Percentiles rank a stretch among this genome's conserved stretches.
Evolutionary conservation across 2,797 vertebrate species (phyloP).

Genomic region (Propithecus deckenii): DNA sequence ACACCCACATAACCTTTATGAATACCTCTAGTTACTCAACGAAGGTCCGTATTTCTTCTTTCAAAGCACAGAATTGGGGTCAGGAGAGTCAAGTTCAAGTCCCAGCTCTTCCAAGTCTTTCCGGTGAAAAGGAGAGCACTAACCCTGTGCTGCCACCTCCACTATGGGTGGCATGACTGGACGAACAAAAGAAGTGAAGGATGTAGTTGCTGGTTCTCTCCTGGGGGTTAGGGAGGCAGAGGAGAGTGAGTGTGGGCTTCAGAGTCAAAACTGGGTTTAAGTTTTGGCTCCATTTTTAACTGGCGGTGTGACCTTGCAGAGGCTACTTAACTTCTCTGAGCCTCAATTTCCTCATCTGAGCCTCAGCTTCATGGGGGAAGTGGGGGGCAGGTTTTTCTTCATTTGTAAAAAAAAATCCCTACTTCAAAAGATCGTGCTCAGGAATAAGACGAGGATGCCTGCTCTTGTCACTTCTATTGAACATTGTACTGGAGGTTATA

Average conservation of each 20-base stretch:
- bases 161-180: neutral
- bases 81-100: neutral
- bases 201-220: neutral
- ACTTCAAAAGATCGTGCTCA: neutral
- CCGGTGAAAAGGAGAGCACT: neutral
- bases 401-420: neutral
- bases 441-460: neutral
- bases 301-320: neutral
- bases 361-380: neutral
- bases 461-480: neutral
- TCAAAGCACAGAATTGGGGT: neutral
- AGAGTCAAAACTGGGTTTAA: neutral
- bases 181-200: too few relatives aligned
- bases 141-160: neutral
- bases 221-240: neutral
- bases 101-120: neutral
- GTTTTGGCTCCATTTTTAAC: neutral
- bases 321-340: neutral
- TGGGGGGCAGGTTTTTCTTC: neutral
- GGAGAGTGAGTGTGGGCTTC: neutral
- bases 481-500: neutral
- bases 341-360: neutral
- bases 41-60: neutral
- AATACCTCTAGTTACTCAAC: neutral
- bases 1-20: neutral